phyloP scores from a whole-genome alignment of 2,113 vertebrate species.

The Andinoacara biseriatus region DNA sequence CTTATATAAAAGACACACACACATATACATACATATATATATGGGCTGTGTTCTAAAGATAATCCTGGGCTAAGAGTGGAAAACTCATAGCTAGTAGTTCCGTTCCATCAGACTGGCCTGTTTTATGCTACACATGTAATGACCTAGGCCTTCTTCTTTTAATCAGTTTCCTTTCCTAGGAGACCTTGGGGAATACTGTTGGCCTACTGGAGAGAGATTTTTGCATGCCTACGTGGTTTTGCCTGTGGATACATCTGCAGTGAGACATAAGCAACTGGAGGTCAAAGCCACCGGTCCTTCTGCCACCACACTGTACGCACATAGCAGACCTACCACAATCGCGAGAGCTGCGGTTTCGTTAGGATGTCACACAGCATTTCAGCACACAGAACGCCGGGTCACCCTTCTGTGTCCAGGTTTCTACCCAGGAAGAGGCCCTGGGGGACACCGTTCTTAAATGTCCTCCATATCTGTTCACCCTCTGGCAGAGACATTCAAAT shows the following conservation, averaged over 20 bases:
- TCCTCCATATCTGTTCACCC: constrained; percentile 71
- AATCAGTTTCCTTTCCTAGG: constrained; percentile 47
- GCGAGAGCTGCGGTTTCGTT: constrained; percentile 74
- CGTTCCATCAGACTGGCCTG: background rate
- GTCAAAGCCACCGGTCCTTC: constrained; percentile 38
- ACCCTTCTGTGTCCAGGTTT: constrained; percentile 68
- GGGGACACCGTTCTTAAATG: constrained; percentile 57
- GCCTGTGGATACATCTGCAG: constrained; percentile 56
- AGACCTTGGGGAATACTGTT: constrained; percentile 73
- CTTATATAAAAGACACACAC: no score
- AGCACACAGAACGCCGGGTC: background rate
- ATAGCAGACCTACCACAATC: constrained; percentile 42
- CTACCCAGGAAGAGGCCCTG: background rate
- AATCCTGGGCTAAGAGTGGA: background rate
- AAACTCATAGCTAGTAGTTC: background rate
- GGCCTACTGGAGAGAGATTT: constrained; percentile 73
- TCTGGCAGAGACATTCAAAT: constrained; percentile 65
- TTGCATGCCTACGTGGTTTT: constrained; percentile 69
- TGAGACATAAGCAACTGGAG: constrained; percentile 19
- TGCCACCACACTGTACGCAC: constrained; percentile 17
- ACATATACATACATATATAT: no score
- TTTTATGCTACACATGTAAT: background rate
- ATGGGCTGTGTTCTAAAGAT: background rate
- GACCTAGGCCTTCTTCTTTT: background rate
- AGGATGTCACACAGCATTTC: constrained; percentile 66